These are phyloP conservation scores for Eupithecia vulgata DNA, from an alignment of 2,888 invertebrate genomes.

Conservation along the genomic window DNA sequence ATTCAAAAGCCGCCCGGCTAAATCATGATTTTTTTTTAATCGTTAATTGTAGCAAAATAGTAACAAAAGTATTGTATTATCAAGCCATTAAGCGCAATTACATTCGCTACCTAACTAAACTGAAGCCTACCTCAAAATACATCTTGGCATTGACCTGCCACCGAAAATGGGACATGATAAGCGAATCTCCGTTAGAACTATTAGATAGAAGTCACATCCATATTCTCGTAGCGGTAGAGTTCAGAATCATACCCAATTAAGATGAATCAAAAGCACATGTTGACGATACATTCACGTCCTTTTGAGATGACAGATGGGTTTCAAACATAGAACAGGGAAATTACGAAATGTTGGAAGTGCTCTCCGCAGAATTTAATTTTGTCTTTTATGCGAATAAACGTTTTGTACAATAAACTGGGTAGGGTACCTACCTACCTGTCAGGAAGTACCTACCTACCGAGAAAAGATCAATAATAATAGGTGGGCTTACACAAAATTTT, in stretches of 20 bases:
- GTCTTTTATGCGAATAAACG: too few species aligned
- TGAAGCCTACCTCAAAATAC: slow-evolving; percentile 25
- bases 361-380: too few species aligned
- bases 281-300: neutral
- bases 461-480: too few species aligned
- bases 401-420: too few species aligned
- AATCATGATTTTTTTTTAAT: neutral
- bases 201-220: slow-evolving; percentile 19
- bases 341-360: neutral
- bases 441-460: too few species aligned
- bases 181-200: slow-evolving; percentile 37
- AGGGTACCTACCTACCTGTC: too few species aligned
- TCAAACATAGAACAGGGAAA: neutral
- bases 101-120: slow-evolving; percentile 7
- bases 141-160: slow-evolving; percentile 60
- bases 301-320: neutral
- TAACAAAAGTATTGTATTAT: neutral
- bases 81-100: neutral
- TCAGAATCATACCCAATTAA: slow-evolving; percentile 32
- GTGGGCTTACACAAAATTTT: too few species aligned
- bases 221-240: slow-evolving; percentile 40
- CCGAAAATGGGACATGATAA: slow-evolving; percentile 51
- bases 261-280: slow-evolving; percentile 50
- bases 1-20: neutral
- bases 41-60: neutral